A percentile compares a stretch with the other conserved stretches of the same genome.
phyloP scores from a whole-genome alignment of 2,888 invertebrate species.

The Tipula confusa region DNA sequence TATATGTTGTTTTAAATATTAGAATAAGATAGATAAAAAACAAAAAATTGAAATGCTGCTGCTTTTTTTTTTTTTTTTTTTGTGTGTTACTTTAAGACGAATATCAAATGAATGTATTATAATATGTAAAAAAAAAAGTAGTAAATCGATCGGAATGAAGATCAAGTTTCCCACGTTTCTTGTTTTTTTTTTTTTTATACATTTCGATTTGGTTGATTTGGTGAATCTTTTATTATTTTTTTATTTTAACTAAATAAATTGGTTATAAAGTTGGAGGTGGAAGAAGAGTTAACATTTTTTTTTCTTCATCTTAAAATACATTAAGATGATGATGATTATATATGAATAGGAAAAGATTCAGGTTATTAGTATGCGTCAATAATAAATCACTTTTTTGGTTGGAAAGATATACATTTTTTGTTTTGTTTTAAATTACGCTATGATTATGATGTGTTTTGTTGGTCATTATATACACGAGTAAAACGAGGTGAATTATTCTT shows the following conservation, averaged over 20 bases:
- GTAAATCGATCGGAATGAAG: constrained; percentile 30
- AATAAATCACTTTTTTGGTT: constrained; percentile 21
- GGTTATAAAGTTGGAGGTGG: constrained; percentile 29
- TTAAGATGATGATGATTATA: constrained; percentile 27
- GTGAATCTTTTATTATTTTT: constrained; percentile 27
- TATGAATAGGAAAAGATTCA: constrained; percentile 17
- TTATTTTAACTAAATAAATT: constrained; percentile 20
- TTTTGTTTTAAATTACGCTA: constrained; percentile 14
- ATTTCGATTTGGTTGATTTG: constrained; percentile 30
- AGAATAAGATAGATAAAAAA: constrained; percentile 21
- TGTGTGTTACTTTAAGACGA: constrained; percentile 14
- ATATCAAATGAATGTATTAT: constrained; percentile 9
- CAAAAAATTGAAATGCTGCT: constrained; percentile 29
- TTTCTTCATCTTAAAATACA: constrained; percentile 25
- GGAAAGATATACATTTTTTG: neutral
- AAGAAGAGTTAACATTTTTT: neutral
- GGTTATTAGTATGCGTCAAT: constrained; percentile 30
- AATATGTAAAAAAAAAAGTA: constrained; percentile 29
- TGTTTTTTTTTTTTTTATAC: constrained; percentile 21
- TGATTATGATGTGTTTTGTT: constrained; percentile 12
- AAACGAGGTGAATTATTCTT: neutral
- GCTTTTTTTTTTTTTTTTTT: constrained; percentile 25
- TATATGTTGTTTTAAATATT: neutral
- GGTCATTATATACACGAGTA: neutral
- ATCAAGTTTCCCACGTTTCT: constrained; percentile 30